These are phyloP conservation scores for Meloidogyne hapla DNA, from an alignment of 1,140 invertebrate genomes.

Conservation along the genomic window DNA sequence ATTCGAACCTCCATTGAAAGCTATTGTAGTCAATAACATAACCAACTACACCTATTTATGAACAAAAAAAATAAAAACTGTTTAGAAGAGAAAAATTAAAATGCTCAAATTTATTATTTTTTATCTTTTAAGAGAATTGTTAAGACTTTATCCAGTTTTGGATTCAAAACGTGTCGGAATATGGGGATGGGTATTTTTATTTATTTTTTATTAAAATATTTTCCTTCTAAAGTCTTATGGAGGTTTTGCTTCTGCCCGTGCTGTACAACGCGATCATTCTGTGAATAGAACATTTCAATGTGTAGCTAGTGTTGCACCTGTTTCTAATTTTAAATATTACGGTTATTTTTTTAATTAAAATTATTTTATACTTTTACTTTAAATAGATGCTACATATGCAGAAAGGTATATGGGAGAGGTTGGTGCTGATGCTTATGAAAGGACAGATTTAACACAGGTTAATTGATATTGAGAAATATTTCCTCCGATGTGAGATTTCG, in stretches of 20 bases:
- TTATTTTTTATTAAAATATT: constrained; percentile 4
- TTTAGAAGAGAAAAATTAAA: too few relatives aligned
- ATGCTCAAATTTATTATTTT: too few relatives aligned
- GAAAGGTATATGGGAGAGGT: constrained; percentile 62
- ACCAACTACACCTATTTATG: too few relatives aligned
- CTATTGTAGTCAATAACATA: too few relatives aligned
- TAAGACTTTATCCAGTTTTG: constrained; percentile 45
- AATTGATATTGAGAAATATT: not conserved
- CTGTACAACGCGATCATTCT: constrained; percentile 46
- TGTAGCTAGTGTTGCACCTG: constrained; percentile 59
- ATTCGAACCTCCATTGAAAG: too few relatives aligned
- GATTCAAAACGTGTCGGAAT: constrained; percentile 52
- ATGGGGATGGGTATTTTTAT: constrained; percentile 53
- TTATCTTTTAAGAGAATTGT: constrained; percentile 39
- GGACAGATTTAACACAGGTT: constrained; percentile 44
- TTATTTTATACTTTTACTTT: constrained; percentile 17
- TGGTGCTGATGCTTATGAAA: constrained; percentile 43
- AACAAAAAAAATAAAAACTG: too few relatives aligned
- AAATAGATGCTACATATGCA: constrained; percentile 61
- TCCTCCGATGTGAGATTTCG: too few relatives aligned
- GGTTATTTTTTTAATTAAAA: constrained; percentile 38
- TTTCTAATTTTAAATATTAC: constrained; percentile 60
- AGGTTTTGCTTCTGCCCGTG: constrained; percentile 55
- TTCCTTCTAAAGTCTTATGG: constrained; percentile 52
- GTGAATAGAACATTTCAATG: constrained; percentile 53